Conservation (phyloP, 2,797 vertebrate genomes). For the Micromesistius poutassou region DNA sequence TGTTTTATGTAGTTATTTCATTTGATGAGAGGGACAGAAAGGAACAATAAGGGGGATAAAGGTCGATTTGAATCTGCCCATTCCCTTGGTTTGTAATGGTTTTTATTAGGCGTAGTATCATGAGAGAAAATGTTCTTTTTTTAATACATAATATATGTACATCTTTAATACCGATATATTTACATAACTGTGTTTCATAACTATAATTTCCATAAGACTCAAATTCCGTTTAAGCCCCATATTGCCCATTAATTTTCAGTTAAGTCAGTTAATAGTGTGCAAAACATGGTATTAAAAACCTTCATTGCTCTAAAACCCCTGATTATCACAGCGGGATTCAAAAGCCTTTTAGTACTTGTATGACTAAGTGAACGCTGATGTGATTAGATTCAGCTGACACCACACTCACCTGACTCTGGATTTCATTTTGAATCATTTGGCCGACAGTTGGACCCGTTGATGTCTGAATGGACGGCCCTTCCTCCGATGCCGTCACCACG, state of each 20-base stretch:
- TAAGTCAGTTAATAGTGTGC: background rate
- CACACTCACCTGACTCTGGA: background rate
- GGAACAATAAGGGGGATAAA: background rate
- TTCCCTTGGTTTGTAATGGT: background rate
- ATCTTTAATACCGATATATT: background rate
- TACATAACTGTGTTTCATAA: background rate
- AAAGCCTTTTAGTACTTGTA: background rate
- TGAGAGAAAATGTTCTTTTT: too few relatives aligned
- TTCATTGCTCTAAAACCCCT: background rate
- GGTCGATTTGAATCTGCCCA: background rate
- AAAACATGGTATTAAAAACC: background rate
- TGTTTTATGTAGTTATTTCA: background rate
- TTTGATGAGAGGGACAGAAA: background rate
- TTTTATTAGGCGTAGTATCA: too few relatives aligned
- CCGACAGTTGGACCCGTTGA: conserved; percentile 84
- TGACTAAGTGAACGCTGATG: too few relatives aligned
- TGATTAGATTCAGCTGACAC: too few relatives aligned
- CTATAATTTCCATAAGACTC: background rate
- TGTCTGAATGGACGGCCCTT: conserved; percentile 87
- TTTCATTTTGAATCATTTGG: background rate
- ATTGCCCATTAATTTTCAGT: background rate
- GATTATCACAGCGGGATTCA: background rate
- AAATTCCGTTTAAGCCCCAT: background rate
- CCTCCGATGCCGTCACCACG: conserved; percentile 94
- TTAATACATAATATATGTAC: background rate